Evolutionary conservation across 2,797 vertebrate species (phyloP).

Genomic region (Coilia nasus): DNA sequence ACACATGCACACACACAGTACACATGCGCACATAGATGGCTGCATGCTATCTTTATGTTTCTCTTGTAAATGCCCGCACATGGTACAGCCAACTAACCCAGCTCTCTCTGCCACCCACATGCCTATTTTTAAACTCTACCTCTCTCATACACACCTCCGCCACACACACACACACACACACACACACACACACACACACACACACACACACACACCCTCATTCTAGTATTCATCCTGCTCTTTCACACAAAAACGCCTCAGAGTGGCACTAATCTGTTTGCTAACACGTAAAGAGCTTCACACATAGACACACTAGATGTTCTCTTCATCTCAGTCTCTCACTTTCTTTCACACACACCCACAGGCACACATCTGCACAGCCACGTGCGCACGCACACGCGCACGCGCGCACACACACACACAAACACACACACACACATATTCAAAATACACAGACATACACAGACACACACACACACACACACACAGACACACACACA

Average conservation of each 20-base stretch:
- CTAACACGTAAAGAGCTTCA: not conserved
- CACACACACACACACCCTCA: not conserved
- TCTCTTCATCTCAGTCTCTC: not conserved
- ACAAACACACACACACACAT: not conserved
- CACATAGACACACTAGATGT: not conserved
- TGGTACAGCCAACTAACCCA: not conserved
- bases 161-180: not conserved
- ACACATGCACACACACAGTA: not conserved
- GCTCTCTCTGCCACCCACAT: not conserved
- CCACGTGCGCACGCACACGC: too few species aligned
- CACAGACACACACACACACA: constrained; percentile 15
- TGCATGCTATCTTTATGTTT: not conserved
- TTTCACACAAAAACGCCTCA: not conserved
- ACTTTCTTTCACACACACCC: constrained; percentile 1
- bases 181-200: not conserved
- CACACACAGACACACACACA: not conserved
- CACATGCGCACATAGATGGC: not conserved
- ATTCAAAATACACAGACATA: not conserved
- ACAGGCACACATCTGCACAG: too few species aligned
- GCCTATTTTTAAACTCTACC: not conserved
- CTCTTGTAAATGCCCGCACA: not conserved
- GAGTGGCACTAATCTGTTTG: not conserved
- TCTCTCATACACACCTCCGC: not conserved
- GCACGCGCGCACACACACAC: too few species aligned
- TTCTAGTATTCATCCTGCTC: not conserved